A percentile compares a stretch with the other conserved stretches of the same genome.
These are phyloP conservation scores for Pseudocheirus occidentalis DNA, from an alignment of 2,797 vertebrate species.

Conservation along the genomic window DNA sequence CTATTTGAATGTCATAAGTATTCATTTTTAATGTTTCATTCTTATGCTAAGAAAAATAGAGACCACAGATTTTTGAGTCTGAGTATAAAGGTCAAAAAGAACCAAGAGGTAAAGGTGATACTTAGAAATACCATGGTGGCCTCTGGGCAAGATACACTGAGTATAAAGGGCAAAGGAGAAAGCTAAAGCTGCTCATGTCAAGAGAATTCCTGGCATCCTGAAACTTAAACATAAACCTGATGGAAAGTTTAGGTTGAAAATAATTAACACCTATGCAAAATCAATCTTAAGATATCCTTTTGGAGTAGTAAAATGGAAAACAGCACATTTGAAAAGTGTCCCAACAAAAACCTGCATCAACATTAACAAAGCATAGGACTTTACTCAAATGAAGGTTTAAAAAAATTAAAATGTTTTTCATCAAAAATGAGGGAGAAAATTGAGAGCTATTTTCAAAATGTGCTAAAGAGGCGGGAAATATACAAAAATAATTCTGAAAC, in stretches of 20 bases:
- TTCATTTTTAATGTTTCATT: neutral
- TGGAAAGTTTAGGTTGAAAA: neutral
- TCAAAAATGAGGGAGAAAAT: neutral
- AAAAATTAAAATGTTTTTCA: neutral
- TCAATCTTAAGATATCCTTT: neutral
- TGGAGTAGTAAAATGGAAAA: neutral
- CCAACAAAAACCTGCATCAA: neutral
- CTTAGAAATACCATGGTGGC: neutral
- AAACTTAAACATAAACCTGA: neutral
- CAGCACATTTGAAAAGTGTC: neutral
- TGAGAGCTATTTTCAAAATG: neutral
- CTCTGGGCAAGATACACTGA: neutral
- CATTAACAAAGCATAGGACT: neutral
- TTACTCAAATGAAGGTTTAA: neutral
- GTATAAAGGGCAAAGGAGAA: neutral
- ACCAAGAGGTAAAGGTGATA: neutral
- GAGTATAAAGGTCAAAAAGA: neutral
- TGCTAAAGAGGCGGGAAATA: neutral
- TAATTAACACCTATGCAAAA: neutral
- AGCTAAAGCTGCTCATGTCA: neutral
- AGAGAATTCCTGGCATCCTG: neutral
- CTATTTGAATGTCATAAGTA: neutral
- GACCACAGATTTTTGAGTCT: neutral
- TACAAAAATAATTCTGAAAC: neutral
- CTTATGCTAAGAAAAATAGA: neutral